A percentile compares a stretch with the other conserved stretches of the same genome.
Evolutionary conservation across 2,797 vertebrate genomes (phyloP).

Genomic region (Calcarius lapponicus): DNA sequence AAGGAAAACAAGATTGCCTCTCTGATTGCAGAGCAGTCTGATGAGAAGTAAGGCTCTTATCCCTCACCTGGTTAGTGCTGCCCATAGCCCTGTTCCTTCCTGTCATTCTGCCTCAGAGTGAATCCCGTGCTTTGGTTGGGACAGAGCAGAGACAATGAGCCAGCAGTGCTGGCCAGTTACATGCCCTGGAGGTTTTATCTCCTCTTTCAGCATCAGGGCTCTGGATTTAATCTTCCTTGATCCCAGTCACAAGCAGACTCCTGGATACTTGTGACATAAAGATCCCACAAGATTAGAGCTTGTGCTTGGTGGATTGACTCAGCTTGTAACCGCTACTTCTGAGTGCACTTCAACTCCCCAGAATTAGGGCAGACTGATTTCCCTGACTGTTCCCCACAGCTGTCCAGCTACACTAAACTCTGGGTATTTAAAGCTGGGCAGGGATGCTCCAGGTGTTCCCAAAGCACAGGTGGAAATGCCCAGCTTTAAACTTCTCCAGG

Average conservation of each 20-base stretch:
- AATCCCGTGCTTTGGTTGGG: not conserved
- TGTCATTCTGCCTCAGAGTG: not conserved
- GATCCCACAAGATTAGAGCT: not conserved
- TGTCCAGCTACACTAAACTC: not conserved
- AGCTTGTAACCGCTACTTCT: not conserved
- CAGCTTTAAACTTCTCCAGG: not conserved
- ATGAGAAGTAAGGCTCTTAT: constrained; percentile 57
- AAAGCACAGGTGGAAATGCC: not conserved
- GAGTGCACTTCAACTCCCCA: not conserved
- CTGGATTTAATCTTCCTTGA: not conserved
- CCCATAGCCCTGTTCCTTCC: not conserved
- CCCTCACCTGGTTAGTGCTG: not conserved
- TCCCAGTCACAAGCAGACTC: not conserved
- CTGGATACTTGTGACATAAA: not conserved
- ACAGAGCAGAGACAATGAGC: not conserved
- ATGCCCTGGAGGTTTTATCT: not conserved
- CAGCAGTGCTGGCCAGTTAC: rapidly evolving
- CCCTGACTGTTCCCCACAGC: not conserved
- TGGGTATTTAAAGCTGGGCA: not conserved
- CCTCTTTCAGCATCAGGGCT: not conserved
- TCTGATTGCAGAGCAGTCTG: constrained; percentile 70
- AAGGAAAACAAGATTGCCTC: constrained; percentile 70
- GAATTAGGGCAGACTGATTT: not conserved
- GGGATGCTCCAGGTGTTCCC: not conserved
- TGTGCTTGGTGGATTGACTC: not conserved